Percentiles rank a stretch among this genome's conserved stretches.
Conservation (phyloP, 2,797 vertebrate species). For the Myiotriccus ornatus region DNA sequence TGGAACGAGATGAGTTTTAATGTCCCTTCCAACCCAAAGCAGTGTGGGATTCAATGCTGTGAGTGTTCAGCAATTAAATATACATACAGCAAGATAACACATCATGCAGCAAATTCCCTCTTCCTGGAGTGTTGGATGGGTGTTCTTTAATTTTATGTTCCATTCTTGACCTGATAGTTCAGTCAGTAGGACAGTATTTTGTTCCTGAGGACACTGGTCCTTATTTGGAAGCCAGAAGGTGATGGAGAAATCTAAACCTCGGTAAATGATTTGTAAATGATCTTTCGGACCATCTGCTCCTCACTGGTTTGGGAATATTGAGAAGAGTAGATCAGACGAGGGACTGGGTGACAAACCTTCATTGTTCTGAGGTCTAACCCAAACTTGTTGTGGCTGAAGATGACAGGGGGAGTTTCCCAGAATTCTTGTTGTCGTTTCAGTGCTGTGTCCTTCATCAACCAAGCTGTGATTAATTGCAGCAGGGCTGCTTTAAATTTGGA, state of each 20-base stretch:
- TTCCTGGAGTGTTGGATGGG: background rate
- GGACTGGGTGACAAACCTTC: conserved; percentile 79
- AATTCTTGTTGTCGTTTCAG: background rate
- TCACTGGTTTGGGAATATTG: conserved; percentile 76
- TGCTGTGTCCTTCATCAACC: background rate
- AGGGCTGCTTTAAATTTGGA: conserved; percentile 5
- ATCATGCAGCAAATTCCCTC: background rate
- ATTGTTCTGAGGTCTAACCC: conserved; percentile 77
- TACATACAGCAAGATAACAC: background rate
- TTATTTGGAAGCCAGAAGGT: conserved; percentile 50
- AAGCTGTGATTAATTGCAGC: conserved; percentile 33
- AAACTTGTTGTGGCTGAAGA: conserved; percentile 76
- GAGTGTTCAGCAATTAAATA: background rate
- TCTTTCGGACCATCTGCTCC: conserved; percentile 77
- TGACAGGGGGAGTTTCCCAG: background rate
- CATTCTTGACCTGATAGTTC: background rate
- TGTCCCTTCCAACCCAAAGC: background rate
- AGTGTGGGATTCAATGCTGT: background rate
- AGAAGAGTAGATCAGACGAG: conserved; percentile 73
- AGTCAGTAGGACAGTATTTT: conserved; percentile 22
- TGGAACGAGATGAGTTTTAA: background rate
- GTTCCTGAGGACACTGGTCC: conserved; percentile 34
- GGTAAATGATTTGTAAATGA: conserved; percentile 67
- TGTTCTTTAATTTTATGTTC: background rate
- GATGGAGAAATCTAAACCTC: conserved; percentile 61